Evolutionary conservation across 1,140 invertebrate species (phyloP).

Genomic region (Limonius californicus): DNA sequence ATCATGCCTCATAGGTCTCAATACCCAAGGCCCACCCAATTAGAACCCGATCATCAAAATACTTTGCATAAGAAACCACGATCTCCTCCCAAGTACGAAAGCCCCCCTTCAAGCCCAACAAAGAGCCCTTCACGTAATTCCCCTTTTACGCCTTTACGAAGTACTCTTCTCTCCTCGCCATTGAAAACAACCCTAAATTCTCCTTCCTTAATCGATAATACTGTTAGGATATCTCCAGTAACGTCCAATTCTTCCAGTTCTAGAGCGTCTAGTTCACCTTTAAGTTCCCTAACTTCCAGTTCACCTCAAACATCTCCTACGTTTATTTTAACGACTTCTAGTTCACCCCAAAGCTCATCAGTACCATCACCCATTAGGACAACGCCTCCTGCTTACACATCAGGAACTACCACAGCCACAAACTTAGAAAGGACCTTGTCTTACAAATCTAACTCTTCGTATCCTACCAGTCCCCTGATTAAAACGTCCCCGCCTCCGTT

Average conservation of each 20-base stretch:
- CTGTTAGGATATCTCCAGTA: slow-evolving; percentile 14
- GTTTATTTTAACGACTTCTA: neutral
- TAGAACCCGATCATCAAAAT: neutral
- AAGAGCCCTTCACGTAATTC: slow-evolving; percentile 38
- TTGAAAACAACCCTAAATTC: neutral
- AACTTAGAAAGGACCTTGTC: neutral
- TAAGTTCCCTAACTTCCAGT: slow-evolving; percentile 13
- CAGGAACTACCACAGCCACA: slow-evolving; percentile 17
- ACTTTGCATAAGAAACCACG: neutral
- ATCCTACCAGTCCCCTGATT: slow-evolving; percentile 5
- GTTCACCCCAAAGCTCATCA: neutral
- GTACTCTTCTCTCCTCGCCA: slow-evolving; percentile 34
- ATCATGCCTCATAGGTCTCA: slow-evolving; percentile 40
- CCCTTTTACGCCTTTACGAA: slow-evolving; percentile 38
- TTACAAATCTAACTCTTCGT: neutral
- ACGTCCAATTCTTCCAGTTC: slow-evolving; percentile 2
- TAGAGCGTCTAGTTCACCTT: slow-evolving; percentile 14
- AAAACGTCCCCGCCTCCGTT: neutral
- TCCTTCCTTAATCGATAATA: neutral
- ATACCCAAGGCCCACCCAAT: slow-evolving; percentile 27
- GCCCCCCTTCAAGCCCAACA: slow-evolving; percentile 32
- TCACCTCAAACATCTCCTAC: slow-evolving; percentile 22
- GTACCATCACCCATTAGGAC: neutral
- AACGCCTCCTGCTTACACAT: slow-evolving; percentile 4
- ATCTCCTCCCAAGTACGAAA: slow-evolving; percentile 20